phyloP scores from a whole-genome alignment of 2,113 vertebrate species.

The Ivindomyrus marchei region DNA sequence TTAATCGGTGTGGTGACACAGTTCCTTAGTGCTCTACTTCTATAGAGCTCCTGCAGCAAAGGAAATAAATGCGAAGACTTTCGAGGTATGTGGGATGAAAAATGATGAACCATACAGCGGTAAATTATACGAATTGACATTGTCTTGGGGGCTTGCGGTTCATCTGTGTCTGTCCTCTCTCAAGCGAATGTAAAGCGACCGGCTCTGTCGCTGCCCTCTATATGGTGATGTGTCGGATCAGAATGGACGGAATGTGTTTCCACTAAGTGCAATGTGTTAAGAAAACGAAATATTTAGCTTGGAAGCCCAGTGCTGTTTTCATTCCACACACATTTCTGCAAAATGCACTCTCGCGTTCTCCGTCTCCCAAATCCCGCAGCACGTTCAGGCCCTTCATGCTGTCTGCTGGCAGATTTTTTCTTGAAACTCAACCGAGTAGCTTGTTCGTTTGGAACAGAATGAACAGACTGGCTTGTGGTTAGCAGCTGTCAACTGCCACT shows the following conservation, averaged over 20 bases:
- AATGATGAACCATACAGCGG: neutral
- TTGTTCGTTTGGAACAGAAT: neutral
- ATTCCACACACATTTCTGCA: neutral
- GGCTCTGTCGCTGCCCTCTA: neutral
- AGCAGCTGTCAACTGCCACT: neutral
- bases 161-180: neutral
- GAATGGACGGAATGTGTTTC: slow-evolving; percentile 16
- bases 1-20: neutral
- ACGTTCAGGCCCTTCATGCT: neutral
- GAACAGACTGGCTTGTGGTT: neutral
- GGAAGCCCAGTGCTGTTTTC: neutral
- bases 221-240: slow-evolving; percentile 21
- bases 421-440: neutral
- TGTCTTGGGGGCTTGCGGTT: slow-evolving; percentile 9
- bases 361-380: neutral
- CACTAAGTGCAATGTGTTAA: slow-evolving; percentile 1
- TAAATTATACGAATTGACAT: neutral
- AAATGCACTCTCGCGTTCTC: neutral
- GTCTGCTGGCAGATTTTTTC: neutral
- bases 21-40: neutral
- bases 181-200: neutral
- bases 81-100: neutral
- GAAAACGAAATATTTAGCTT: slow-evolving; percentile 21
- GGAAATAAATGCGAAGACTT: neutral
- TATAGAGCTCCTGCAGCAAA: neutral